Evolutionary conservation across 2,797 vertebrate species (phyloP).

Genomic region (Astyanax mexicanus): DNA sequence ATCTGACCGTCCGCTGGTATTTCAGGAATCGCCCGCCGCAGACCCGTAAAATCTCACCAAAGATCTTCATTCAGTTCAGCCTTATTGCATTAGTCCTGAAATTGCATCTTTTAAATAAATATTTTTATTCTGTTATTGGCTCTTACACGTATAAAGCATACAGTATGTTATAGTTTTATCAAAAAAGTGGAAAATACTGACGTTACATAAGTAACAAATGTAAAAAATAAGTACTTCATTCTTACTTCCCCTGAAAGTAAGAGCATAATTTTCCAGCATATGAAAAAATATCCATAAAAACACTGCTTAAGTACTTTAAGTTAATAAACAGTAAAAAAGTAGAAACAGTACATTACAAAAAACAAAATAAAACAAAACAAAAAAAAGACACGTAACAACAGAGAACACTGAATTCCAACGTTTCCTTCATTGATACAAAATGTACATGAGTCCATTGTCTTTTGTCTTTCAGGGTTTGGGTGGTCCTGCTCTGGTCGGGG

Average conservation of each 20-base stretch:
- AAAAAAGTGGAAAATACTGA: slow-evolving; percentile 98
- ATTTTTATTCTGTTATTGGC: slow-evolving; percentile 99
- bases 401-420: slow-evolving; percentile 70
- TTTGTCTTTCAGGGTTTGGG: slow-evolving; percentile 70
- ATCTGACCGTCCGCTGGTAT: slow-evolving; percentile 52
- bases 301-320: slow-evolving; percentile 90
- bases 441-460: slow-evolving; percentile 79
- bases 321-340: slow-evolving; percentile 92
- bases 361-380: slow-evolving; percentile 69
- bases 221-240: slow-evolving; percentile 96
- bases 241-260: slow-evolving; percentile 99
- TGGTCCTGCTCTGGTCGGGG: slow-evolving; percentile 51
- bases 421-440: slow-evolving; percentile 72
- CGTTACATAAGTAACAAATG: slow-evolving; percentile 99
- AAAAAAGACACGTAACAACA: slow-evolving; percentile 60
- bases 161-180: slow-evolving; percentile 99
- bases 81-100: slow-evolving; percentile 36
- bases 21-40: slow-evolving; percentile 49
- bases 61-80: background rate
- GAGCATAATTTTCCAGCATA: slow-evolving; percentile 94
- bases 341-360: slow-evolving; percentile 85
- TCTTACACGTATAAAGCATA: slow-evolving; percentile 99
- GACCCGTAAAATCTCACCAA: slow-evolving; percentile 8
- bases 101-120: slow-evolving; percentile 93
- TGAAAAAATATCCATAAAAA: slow-evolving; percentile 98